Conservation (phyloP, 1,140 invertebrate species). For the Pemphigus obesinymphae region DNA sequence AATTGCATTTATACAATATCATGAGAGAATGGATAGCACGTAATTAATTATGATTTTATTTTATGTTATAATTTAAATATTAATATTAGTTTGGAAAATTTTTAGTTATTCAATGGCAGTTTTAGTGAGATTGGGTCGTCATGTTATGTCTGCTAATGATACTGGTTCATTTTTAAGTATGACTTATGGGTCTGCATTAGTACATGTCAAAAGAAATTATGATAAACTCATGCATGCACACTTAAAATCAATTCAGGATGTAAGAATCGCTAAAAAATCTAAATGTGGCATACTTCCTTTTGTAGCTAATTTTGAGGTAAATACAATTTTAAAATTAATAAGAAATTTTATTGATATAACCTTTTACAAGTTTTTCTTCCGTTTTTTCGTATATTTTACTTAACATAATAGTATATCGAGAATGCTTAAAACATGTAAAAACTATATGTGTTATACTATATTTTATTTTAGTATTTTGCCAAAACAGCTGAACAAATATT, state of each 20-base stretch:
- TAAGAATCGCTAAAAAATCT: constrained; percentile 63
- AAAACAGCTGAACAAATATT: constrained; percentile 82
- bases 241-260: constrained; percentile 75
- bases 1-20: constrained; percentile 74
- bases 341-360: background rate
- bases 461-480: constrained; percentile 67
- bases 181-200: constrained; percentile 79
- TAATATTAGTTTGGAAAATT: constrained; percentile 45
- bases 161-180: constrained; percentile 86
- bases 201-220: constrained; percentile 76
- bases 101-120: constrained; percentile 87
- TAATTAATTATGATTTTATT: constrained; percentile 54
- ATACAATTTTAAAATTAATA: background rate
- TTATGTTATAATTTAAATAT: constrained; percentile 1
- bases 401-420: no score
- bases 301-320: constrained; percentile 79
- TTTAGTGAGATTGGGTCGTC: constrained; percentile 79
- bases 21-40: constrained; percentile 85
- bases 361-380: no score
- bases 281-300: constrained; percentile 91
- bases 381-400: no score
- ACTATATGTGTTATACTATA: background rate
- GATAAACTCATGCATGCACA: constrained; percentile 89
- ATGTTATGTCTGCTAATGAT: constrained; percentile 85
- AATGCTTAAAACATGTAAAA: no score